Conservation (phyloP, 2,797 vertebrate genomes). For the Synaphobranchus kaupii region DNA sequence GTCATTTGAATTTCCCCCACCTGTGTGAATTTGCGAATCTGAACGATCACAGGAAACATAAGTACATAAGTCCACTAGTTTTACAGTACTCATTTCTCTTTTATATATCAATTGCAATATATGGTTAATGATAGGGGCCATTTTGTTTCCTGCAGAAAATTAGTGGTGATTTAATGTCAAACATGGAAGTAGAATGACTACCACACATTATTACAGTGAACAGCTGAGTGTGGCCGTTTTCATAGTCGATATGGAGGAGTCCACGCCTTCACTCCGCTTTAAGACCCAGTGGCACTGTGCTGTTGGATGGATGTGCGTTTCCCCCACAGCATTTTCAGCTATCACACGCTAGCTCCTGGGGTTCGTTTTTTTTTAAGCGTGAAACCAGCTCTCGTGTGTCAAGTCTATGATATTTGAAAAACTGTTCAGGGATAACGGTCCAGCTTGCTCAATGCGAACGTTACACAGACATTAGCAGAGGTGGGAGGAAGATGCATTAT, state of each 20-base stretch:
- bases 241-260: not conserved
- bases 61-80: too few relatives aligned
- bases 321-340: not conserved
- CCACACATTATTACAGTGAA: not conserved
- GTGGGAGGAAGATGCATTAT: not conserved
- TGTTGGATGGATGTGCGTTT: not conserved
- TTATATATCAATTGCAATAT: too few relatives aligned
- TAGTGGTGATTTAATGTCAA: not conserved
- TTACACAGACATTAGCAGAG: not conserved
- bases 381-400: not conserved
- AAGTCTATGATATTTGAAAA: not conserved
- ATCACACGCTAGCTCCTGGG: not conserved
- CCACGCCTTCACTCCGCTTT: not conserved
- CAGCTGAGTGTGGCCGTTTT: not conserved
- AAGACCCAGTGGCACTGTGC: not conserved
- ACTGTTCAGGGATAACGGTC: not conserved
- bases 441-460: not conserved
- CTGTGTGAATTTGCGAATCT: too few relatives aligned
- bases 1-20: too few relatives aligned
- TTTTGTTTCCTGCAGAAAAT: not conserved
- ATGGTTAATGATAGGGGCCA: too few relatives aligned
- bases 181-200: not conserved
- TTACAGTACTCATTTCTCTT: too few relatives aligned
- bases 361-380: not conserved
- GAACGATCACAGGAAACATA: too few relatives aligned